Conservation (phyloP, 1,140 invertebrate genomes). For the Argopecten irradians region DNA sequence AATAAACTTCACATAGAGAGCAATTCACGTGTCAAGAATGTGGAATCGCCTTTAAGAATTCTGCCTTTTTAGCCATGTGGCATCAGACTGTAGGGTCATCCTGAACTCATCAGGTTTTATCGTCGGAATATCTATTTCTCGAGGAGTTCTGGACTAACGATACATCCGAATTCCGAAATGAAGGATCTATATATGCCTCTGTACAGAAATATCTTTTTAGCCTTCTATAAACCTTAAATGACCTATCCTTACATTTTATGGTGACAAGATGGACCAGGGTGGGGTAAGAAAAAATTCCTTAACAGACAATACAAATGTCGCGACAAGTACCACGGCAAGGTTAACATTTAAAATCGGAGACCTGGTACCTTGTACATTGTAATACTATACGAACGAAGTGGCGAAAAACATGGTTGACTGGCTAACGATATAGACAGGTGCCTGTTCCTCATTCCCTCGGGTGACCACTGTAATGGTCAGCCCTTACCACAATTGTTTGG, state of each 20-base stretch:
- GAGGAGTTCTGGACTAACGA: too few species aligned
- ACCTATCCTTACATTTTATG: neutral
- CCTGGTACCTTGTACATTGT: neutral
- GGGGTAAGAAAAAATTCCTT: neutral
- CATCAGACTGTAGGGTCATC: too few species aligned
- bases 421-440: neutral
- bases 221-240: neutral
- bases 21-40: too few species aligned
- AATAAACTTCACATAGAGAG: too few species aligned
- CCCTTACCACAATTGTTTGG: conserved; percentile 1
- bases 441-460: neutral
- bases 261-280: neutral
- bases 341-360: neutral
- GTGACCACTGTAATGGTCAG: conserved; percentile 11
- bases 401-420: neutral
- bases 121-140: too few species aligned
- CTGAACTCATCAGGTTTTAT: too few species aligned
- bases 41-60: too few species aligned
- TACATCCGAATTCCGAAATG: too few species aligned
- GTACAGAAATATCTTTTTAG: too few species aligned
- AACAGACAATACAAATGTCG: neutral
- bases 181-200: too few species aligned
- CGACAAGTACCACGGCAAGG: neutral
- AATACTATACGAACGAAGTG: neutral
- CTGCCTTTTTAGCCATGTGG: too few species aligned